Base-by-base conservation (phyloP, 2,113 vertebrate genomes). In the Leptocoma aspasia region DNA sequence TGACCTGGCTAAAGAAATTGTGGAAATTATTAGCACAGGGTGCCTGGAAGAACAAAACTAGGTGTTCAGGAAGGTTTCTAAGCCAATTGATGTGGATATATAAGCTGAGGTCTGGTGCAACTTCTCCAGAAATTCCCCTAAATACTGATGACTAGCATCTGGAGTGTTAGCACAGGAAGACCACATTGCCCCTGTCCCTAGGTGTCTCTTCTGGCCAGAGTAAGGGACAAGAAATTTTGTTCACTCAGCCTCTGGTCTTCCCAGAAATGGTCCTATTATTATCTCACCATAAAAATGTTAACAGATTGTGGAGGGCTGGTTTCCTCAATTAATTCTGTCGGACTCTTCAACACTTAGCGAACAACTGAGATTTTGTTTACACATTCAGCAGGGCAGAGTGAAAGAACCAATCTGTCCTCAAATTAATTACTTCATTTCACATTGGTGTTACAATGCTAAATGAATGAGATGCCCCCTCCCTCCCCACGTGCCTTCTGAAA, bases 371-470 rank as follows among this genome's bases (percentile, higher is more conserved):
- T 95, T 94, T 97, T 97, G 96, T 96, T 97, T 97, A 95, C 85
- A 89, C 59, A 80, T 96, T 76, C 95, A 95, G 93, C 81, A 96
- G 95, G 94, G 73, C 92, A 93, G 54, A 76, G 61, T 52, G 93
- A 97, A 95, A 91, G 94, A 95, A 97, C 92, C 73, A 92, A 97
- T 97, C 95, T 95, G 87, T 95, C 89, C 94, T 68, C 90, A 92
- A 86, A 97, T 93, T 96, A 97, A 97, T 97, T 87, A 95, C 94
- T 97, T 95, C 84, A 71, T 85, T 96, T 93, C 73, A 44, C 90
- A 77, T 63, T 87, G 76, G 41, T 97, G 97, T 92, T 84, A 81
- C 20, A 39, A 90, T 87, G 96, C 87, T 97, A 97, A 97, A 96
- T 65, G 96, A 95, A 95, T 50, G 84, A 96, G 91, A 93, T 94